Percentiles rank a stretch among this genome's conserved stretches.
These are phyloP conservation scores for Yponomeuta plumbellus DNA, from an alignment of 2,888 invertebrate genomes.

Conservation along the genomic window DNA sequence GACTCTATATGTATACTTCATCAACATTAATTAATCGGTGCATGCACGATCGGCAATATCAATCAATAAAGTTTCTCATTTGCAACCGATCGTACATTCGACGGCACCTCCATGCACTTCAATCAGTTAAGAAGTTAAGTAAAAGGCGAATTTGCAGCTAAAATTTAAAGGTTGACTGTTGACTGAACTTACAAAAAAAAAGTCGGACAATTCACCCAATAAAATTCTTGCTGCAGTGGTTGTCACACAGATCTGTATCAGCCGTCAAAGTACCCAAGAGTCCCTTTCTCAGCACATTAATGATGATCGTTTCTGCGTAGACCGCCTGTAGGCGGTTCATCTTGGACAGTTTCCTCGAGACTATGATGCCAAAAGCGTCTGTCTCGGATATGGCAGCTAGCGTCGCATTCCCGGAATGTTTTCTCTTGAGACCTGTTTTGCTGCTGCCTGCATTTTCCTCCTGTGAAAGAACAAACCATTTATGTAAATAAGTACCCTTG, in stretches of 20 bases:
- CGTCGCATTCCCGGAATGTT: slow-evolving; percentile 13
- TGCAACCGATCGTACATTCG: too few species aligned
- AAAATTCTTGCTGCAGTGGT: slow-evolving; percentile 16
- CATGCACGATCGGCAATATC: too few species aligned
- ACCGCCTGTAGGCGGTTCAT: slow-evolving; percentile 28
- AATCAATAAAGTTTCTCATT: too few species aligned
- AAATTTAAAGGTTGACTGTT: too few species aligned
- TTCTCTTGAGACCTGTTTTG: slow-evolving; percentile 10
- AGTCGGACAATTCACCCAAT: background rate
- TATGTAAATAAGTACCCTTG: too few species aligned
- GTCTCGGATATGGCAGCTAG: slow-evolving; percentile 22
- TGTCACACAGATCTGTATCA: slow-evolving; percentile 28
- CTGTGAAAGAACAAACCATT: background rate
- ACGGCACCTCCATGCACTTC: too few species aligned
- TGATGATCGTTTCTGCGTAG: slow-evolving; percentile 30
- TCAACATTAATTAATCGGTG: too few species aligned
- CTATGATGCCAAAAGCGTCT: slow-evolving; percentile 28
- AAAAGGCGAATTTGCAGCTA: too few species aligned
- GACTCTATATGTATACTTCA: too few species aligned
- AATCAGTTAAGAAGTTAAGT: too few species aligned
- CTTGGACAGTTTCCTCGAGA: slow-evolving; percentile 28
- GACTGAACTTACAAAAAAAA: background rate
- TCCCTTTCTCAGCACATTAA: slow-evolving; percentile 26
- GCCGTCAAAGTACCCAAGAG: slow-evolving; percentile 26
- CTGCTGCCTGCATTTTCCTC: background rate